A percentile compares a stretch with the other conserved stretches of the same genome.
Conservation (phyloP, 1,140 invertebrate genomes). For the Augochlora pura region DNA sequence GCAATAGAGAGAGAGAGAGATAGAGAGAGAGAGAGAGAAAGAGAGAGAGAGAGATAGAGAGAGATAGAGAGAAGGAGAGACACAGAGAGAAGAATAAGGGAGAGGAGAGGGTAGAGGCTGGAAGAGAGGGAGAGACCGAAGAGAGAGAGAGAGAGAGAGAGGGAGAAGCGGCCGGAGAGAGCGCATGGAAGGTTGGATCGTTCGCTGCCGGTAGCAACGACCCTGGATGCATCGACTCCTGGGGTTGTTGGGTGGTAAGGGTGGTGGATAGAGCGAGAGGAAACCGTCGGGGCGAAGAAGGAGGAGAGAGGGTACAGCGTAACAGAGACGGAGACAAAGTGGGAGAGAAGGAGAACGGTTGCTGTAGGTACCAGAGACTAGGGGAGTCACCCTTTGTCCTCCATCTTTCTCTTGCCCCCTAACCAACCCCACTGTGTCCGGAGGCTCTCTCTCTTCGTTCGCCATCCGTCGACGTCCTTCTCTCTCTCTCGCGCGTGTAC, state of each 20-base stretch:
- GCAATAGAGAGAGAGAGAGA: constrained; percentile 20
- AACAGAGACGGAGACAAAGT: constrained; percentile 27
- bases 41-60: constrained; percentile 29
- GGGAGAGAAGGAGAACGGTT: constrained; percentile 46
- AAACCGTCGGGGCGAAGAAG: constrained; percentile 42
- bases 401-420: constrained; percentile 43
- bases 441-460: constrained; percentile 38
- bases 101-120: constrained; percentile 20
- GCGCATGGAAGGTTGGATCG: constrained; percentile 76
- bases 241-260: constrained; percentile 77
- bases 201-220: constrained; percentile 81
- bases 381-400: constrained; percentile 65
- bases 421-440: constrained; percentile 34
- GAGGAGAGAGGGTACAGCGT: constrained; percentile 30
- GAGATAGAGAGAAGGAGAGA: constrained; percentile 25
- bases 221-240: constrained; percentile 81
- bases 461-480: constrained; percentile 21
- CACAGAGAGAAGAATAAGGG: not conserved
- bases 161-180: constrained; percentile 37
- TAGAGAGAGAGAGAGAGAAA: constrained; percentile 20
- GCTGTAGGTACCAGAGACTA: constrained; percentile 57
- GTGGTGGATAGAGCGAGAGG: constrained; percentile 62
- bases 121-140: not conserved
- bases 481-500: constrained; percentile 25
- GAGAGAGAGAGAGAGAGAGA: constrained; percentile 30